Conservation (phyloP, 2,797 vertebrate genomes). For the Sphenodon punctatus region DNA sequence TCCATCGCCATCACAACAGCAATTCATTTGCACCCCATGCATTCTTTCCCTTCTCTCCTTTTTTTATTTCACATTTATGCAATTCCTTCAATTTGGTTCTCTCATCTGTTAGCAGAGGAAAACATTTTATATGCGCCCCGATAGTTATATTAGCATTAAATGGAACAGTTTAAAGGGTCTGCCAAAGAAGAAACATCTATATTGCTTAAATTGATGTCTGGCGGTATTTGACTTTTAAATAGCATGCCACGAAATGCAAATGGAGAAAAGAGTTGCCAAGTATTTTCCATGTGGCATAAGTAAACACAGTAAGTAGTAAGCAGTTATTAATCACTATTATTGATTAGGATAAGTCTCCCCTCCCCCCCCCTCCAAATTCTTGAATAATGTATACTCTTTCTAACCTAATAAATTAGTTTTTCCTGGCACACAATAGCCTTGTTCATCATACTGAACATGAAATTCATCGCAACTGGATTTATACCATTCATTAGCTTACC, state of each 20-base stretch:
- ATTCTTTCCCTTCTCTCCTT: conserved; percentile 1
- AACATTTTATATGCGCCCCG: conserved; percentile 35
- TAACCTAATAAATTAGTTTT: conserved; percentile 45
- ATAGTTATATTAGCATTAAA: conserved; percentile 40
- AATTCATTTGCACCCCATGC: conserved; percentile 42
- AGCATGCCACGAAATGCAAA: conserved; percentile 36
- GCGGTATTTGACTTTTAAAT: conserved; percentile 58
- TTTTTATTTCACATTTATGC: conserved; percentile 50
- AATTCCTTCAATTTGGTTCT: conserved; percentile 44
- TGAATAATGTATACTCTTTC: conserved; percentile 54
- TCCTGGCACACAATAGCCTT: conserved; percentile 7
- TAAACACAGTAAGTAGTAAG: conserved; percentile 47
- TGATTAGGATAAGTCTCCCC: conserved; percentile 48
- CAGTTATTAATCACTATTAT: conserved; percentile 62
- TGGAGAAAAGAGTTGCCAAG: not conserved
- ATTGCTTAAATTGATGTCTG: conserved; percentile 46
- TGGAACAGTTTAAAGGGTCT: conserved; percentile 50
- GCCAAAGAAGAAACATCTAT: conserved; percentile 35
- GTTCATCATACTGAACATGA: conserved; percentile 9
- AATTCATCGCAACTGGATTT: conserved; percentile 33
- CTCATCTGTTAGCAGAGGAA: conserved; percentile 45
- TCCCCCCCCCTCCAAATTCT: conserved; percentile 16
- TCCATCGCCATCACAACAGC: conserved; percentile 20
- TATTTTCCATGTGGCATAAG: conserved; percentile 26
- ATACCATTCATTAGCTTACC: conserved; percentile 23